A percentile compares a stretch with the other conserved stretches of the same genome.
Conservation (phyloP, 2,797 vertebrate species). For the Anolis apletophallus region DNA sequence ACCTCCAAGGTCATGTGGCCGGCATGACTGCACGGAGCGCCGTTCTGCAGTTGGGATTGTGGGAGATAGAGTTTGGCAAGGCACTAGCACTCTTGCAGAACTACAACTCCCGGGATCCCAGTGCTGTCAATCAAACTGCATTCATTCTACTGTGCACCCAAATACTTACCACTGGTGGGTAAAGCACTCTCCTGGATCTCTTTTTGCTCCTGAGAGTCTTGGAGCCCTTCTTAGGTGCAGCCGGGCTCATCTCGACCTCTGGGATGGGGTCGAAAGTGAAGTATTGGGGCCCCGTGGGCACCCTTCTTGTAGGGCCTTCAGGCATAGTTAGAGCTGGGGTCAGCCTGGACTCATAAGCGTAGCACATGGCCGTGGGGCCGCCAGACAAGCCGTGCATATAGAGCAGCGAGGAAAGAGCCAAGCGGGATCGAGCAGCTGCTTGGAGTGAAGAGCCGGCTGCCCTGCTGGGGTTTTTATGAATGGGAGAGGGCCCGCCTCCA, state of each 20-base stretch:
- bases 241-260: not conserved
- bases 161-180: constrained; percentile 40
- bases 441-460: rapidly evolving
- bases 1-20: too few species aligned
- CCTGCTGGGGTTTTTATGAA: not conserved
- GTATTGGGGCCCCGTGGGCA: constrained; percentile 22
- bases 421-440: not conserved
- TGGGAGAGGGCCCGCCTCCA: not conserved
- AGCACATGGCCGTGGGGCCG: constrained; percentile 5
- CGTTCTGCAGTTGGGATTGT: too few species aligned
- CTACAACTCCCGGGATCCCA: too few species aligned
- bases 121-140: too few species aligned
- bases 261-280: constrained; percentile 42
- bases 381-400: rapidly evolving
- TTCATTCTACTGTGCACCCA: too few species aligned
- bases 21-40: too few species aligned
- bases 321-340: not conserved
- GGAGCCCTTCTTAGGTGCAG: not conserved
- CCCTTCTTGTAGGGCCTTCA: not conserved
- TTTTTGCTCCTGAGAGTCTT: constrained; percentile 9
- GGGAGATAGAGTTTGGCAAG: too few species aligned
- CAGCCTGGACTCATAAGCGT: constrained; percentile 2
- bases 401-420: not conserved
- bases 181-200: constrained; percentile 20
- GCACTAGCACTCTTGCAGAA: too few species aligned